Percentiles rank a stretch among this genome's conserved stretches.
phyloP scores from a whole-genome alignment of 2,797 vertebrate genomes.

The Sebastiscus tertius region DNA sequence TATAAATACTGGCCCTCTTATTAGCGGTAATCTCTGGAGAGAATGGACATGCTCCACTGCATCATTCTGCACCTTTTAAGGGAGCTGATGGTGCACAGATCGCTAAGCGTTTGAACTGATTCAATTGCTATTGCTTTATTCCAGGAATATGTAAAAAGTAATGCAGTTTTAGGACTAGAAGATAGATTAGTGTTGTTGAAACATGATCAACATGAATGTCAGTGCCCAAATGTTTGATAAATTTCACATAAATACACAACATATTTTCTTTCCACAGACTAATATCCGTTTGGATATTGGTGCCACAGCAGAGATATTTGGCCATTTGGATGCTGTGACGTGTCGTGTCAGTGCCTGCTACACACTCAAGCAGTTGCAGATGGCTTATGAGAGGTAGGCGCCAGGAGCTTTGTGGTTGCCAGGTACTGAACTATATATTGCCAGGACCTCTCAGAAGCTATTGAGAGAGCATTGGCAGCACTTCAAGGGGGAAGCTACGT shows the following conservation, averaged over 20 bases:
- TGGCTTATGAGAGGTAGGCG: conserved; percentile 64
- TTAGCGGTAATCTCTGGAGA: conserved; percentile 83
- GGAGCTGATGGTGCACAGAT: conserved; percentile 59
- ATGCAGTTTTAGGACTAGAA: not conserved
- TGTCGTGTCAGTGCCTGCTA: conserved; percentile 49
- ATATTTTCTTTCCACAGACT: not conserved
- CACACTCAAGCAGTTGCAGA: conserved; percentile 71
- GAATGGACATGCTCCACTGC: conserved; percentile 68
- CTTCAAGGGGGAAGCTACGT: conserved; percentile 54
- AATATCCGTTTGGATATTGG: conserved; percentile 18
- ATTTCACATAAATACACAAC: not conserved
- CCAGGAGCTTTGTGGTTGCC: conserved; percentile 68
- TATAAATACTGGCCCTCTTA: conserved; percentile 87
- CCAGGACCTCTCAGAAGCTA: conserved; percentile 68
- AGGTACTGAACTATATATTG: conserved; percentile 67
- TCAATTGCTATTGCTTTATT: conserved; percentile 16
- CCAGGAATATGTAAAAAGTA: not conserved
- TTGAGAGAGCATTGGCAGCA: conserved; percentile 66
- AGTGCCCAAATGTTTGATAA: not conserved
- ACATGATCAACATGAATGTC: not conserved
- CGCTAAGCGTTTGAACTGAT: conserved; percentile 28
- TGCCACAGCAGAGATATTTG: not conserved
- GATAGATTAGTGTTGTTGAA: not conserved
- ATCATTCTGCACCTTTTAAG: conserved; percentile 85
- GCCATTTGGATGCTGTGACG: conserved; percentile 43